A percentile compares a stretch with the other conserved stretches of the same genome.
Conservation (phyloP, 2,113 vertebrate genomes). For the Circaetus gallicus region DNA sequence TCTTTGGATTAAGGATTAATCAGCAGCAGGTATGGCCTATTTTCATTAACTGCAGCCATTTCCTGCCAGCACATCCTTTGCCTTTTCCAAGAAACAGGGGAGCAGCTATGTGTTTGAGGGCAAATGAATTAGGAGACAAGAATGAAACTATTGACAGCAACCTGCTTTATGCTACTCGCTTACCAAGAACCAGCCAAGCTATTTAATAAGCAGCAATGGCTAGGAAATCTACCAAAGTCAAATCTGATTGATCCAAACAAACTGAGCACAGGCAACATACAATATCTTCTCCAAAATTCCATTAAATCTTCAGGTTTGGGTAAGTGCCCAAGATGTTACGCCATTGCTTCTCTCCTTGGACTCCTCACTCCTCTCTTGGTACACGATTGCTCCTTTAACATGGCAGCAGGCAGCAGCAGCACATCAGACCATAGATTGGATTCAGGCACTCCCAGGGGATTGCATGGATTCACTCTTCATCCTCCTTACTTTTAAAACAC, state of each 20-base stretch:
- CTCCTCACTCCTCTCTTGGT: background rate
- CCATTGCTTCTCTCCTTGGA: background rate
- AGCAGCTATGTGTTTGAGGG: background rate
- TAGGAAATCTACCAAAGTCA: background rate
- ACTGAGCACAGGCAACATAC: background rate
- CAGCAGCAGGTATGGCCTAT: background rate
- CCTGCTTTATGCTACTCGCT: background rate
- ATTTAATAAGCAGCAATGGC: background rate
- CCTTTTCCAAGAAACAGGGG: background rate
- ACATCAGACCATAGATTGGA: background rate
- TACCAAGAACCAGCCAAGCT: background rate
- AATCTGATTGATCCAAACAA: background rate
- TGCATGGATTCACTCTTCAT: background rate
- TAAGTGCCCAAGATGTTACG: accelerated
- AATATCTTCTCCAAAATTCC: background rate
- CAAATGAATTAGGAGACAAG: background rate
- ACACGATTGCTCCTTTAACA: background rate
- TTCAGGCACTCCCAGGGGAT: background rate
- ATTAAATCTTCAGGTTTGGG: background rate
- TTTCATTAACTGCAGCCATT: background rate
- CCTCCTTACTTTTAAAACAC: background rate
- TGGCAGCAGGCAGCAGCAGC: background rate
- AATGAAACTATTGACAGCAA: background rate
- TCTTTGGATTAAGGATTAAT: background rate
- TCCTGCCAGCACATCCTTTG: background rate